Evolutionary conservation across 2,888 invertebrate species (phyloP).

Genomic region (Acanthosepion lycidas): DNA sequence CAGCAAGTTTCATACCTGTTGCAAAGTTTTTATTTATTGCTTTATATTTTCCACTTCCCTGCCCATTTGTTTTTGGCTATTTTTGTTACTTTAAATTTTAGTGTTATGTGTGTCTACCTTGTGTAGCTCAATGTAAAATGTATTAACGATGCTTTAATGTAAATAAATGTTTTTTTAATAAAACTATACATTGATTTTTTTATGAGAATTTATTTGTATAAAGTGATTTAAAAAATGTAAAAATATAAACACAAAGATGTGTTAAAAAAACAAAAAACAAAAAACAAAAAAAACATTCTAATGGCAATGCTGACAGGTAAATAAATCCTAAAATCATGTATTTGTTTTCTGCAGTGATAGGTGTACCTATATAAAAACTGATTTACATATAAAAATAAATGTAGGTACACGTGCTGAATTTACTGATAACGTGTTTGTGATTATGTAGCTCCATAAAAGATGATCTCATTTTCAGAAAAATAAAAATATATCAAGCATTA

Average conservation of each 20-base stretch:
- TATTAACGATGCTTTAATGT: neutral
- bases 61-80: neutral
- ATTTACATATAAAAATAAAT: too few relatives aligned
- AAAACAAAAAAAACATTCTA: too few relatives aligned
- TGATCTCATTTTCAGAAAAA: slow-evolving; percentile 2
- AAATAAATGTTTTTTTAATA: neutral
- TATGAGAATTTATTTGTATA: neutral
- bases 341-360: too few relatives aligned
- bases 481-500: neutral
- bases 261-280: too few relatives aligned
- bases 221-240: neutral
- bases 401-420: too few relatives aligned
- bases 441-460: neutral
- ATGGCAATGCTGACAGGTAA: too few relatives aligned
- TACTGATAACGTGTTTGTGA: neutral
- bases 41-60: neutral
- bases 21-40: neutral
- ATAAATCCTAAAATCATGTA: too few relatives aligned
- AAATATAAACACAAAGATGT: too few relatives aligned
- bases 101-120: neutral
- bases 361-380: too few relatives aligned
- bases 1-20: neutral
- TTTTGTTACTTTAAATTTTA: neutral
- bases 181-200: neutral
- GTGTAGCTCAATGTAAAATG: neutral